Base-by-base conservation (phyloP, 1,140 invertebrate species). In the Polyergus mexicanus region DNA sequence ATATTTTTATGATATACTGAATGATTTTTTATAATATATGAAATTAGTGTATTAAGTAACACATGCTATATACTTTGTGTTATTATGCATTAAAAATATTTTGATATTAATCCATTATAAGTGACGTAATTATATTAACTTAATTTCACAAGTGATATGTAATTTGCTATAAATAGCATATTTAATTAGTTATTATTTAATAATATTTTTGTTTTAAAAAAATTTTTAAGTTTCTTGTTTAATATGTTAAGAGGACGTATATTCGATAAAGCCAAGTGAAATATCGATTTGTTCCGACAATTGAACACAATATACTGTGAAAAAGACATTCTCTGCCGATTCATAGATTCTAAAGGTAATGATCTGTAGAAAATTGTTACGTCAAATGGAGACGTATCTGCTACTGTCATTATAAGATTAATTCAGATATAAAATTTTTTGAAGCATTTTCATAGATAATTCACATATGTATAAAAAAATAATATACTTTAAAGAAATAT, bases 291-390 rank as follows among this genome's bases (percentile, higher is more conserved):
- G 5, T 89, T 76, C 41, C 38, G 65, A 41, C 47, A 56, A 8
- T 11, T 51, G 25, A 76, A 19, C 19, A 28, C 51, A 44, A 16
- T 32, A 60, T 69, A 38, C 58, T 69, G 63, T 81, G 88, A 75
- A 75, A 89, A 80, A 88, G 56, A 22, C 74, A 56, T 47, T 11
- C 47, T 58, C n/a, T 62, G 25, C 22, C 28, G n/a, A 75, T 88
- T 80, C 13, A 28, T 63, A 76, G 60, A 86, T 81, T 81, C 8
- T 22, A 16, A 41, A 16, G 56, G 35, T 88, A 88, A 89, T 88
- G 75, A 38, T 74, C 63, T 66, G 2, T 88, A 68, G 75, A 86
- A 80, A 85, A 74, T 19, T 84, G 19, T 74, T 13, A 54, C 16
- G 63, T 2, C 8, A 7, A 51, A 84, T 84, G 6, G 11, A 72